Percentiles rank a stretch among this genome's conserved stretches.
phyloP scores from a whole-genome alignment of 2,888 invertebrate genomes.

The Physocephala rufipes region DNA sequence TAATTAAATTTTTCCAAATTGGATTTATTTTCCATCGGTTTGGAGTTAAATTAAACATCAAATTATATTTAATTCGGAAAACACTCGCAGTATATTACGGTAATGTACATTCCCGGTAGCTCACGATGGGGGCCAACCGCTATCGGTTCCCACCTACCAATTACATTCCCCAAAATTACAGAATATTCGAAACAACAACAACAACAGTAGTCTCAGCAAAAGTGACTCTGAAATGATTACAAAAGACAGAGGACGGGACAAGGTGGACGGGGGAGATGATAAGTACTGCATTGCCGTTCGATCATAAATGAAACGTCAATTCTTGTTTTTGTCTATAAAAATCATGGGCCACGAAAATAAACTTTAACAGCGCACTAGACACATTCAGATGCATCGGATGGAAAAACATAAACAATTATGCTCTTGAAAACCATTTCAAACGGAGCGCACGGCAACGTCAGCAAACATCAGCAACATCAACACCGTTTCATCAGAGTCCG shows the following conservation, averaged over 20 bases:
- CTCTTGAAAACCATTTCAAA: slow-evolving; percentile 19
- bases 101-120: too few relatives aligned
- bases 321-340: slow-evolving; percentile 1
- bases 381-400: neutral
- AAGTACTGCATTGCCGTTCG: neutral
- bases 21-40: neutral
- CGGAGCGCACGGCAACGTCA: neutral
- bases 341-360: neutral
- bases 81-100: too few relatives aligned
- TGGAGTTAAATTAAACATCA: too few relatives aligned
- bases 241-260: neutral
- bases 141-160: too few relatives aligned
- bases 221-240: neutral
- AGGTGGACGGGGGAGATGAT: neutral
- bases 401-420: neutral
- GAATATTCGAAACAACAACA: too few relatives aligned
- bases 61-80: too few relatives aligned
- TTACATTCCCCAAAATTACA: too few relatives aligned
- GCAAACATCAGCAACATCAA: neutral
- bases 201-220: neutral
- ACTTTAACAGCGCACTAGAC: neutral
- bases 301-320: neutral
- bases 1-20: slow-evolving; percentile 1
- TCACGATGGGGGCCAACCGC: too few relatives aligned
- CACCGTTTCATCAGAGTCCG: neutral